Percentiles rank a stretch among this genome's conserved stretches.
These are phyloP conservation scores for Luscinia luscinia DNA, from an alignment of 2,797 vertebrate species.

Conservation along the genomic window DNA sequence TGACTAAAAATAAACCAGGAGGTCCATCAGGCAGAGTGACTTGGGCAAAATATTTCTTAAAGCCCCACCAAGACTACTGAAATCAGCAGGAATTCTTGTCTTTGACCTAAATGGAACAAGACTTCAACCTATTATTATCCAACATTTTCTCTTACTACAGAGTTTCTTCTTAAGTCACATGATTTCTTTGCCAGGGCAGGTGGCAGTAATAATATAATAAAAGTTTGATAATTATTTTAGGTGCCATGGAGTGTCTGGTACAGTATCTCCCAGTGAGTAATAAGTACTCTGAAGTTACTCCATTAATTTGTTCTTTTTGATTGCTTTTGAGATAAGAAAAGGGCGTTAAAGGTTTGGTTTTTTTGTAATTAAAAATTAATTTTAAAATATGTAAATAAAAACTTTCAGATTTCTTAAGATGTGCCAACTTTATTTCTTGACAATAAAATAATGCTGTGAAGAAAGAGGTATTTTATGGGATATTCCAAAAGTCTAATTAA, in stretches of 20 bases:
- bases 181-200: not conserved
- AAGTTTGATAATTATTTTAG: slow-evolving; percentile 15
- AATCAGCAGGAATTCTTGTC: slow-evolving; percentile 28
- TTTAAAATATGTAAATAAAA: not conserved
- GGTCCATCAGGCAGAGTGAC: not conserved
- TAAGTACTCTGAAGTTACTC: slow-evolving; percentile 43
- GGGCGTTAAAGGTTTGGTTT: not conserved
- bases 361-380: not conserved
- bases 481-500: not conserved
- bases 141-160: not conserved
- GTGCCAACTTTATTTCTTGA: not conserved
- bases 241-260: slow-evolving; percentile 38
- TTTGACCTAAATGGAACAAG: slow-evolving; percentile 3
- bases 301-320: slow-evolving; percentile 15
- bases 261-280: slow-evolving; percentile 42
- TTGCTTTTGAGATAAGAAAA: slow-evolving; percentile 40
- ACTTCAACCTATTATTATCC: not conserved
- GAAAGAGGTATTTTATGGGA: not conserved
- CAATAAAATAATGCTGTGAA: not conserved
- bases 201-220: slow-evolving; percentile 3
- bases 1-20: not conserved
- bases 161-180: not conserved
- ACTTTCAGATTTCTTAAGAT: not conserved
- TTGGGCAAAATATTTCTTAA: not conserved
- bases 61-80: not conserved